These are phyloP conservation scores for Plumapathes pennacea DNA, from an alignment of 92 coral and sea anemone genomes.

Conservation along the genomic window DNA sequence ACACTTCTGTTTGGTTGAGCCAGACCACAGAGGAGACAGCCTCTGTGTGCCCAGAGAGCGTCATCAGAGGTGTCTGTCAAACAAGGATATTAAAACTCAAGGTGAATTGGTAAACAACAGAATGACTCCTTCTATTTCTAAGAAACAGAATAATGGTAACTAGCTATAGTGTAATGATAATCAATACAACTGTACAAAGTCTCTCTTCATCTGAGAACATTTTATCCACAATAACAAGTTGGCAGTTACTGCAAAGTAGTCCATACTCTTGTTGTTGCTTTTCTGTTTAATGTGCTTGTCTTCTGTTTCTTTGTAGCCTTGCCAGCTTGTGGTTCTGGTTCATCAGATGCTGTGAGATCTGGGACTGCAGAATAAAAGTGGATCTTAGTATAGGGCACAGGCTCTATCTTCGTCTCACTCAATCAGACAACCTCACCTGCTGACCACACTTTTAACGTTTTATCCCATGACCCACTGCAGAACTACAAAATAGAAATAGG, in stretches of 20 bases:
- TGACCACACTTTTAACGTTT: slow-evolving; percentile 92
- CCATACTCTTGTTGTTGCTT: slow-evolving; percentile 83
- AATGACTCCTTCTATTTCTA: no score
- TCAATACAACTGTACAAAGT: no score
- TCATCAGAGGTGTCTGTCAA: slow-evolving; percentile 98
- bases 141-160: no score
- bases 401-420: background rate
- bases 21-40: slow-evolving; percentile 88
- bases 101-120: no score
- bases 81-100: no score
- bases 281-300: slow-evolving; percentile 51
- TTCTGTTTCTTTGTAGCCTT: slow-evolving; percentile 73
- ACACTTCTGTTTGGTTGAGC: slow-evolving; percentile 63
- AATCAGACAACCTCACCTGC: slow-evolving; percentile 63
- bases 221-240: no score
- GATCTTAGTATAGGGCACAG: background rate
- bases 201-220: background rate
- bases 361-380: slow-evolving; percentile 23
- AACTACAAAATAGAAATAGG: slow-evolving; percentile 45
- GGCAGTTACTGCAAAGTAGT: background rate
- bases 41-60: slow-evolving; percentile 92
- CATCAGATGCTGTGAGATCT: slow-evolving; percentile 71
- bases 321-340: slow-evolving; percentile 63
- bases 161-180: no score
- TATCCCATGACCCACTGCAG: slow-evolving; percentile 99